Evolutionary conservation across 2,797 vertebrate genomes (phyloP), one percentile per base, ranked within the genome.

Genomic region (Anguilla pacifica): DNA sequence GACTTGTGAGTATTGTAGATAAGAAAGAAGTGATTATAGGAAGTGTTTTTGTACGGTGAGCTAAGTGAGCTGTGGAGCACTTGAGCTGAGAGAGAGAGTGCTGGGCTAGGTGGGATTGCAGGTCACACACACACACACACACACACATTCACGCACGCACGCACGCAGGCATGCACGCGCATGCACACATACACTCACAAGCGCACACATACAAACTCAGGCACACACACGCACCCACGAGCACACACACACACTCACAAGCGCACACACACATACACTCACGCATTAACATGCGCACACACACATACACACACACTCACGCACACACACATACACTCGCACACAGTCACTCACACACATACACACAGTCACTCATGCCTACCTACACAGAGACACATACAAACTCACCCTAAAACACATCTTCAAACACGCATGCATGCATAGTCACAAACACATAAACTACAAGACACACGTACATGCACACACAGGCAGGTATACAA

Each of bases 1-100:
- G 93, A 96, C 89, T 91, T 91, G 91, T 93, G 94, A 94, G 94
- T 93, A 91, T 77, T 87, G 88, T 95, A 93, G 93, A 91, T 90
- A 91, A 93, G 94, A 92, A 88, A 93, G 90, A 90, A 91, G 35
- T 90, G 88, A 89, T 90, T 86, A 81, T 90, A 89, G 81, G 79
- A 86, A 91, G 89, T 92, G 91, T 90, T 93, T 93, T 92, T 90
- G 89, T 94, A 93, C 28, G 7, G 3, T 79, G 46, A 49, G n/a
- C 82, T 25, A 57, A 77, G 64, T 59, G 82, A 51, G 61, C 81
- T 84, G 35, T 90, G 92, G 87, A 90, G 51, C 88, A 91, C 67
- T 86, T 89, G 85, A 86, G 59, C 86, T 39, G 39, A 39, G 39
- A 86, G 64, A 88, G 77, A 88, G 90, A 89, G 87, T 89, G 89